These are phyloP conservation scores for Drosophila fulvimacula DNA, from an alignment of 2,888 invertebrate species.

Conservation along the genomic window DNA sequence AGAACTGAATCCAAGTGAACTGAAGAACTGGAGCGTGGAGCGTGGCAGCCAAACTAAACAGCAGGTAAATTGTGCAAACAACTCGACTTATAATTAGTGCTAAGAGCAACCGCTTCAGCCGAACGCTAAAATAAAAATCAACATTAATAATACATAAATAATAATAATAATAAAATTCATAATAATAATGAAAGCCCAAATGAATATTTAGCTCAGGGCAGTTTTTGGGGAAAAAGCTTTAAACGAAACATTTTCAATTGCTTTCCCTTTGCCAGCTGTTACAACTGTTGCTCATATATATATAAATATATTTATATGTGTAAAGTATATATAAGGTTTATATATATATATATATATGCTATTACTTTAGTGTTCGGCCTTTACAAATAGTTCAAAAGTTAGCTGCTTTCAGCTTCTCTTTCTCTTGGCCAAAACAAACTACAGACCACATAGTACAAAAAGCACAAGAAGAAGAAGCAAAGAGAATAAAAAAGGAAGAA, in stretches of 20 bases:
- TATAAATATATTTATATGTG: not conserved
- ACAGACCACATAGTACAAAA: slow-evolving; percentile 24
- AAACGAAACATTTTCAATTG: not conserved
- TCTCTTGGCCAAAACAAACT: slow-evolving; percentile 46
- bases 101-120: slow-evolving; percentile 35
- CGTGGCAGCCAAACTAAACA: slow-evolving; percentile 64
- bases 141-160: slow-evolving; percentile 9
- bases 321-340: slow-evolving; percentile 3
- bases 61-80: slow-evolving; percentile 73
- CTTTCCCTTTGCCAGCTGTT: slow-evolving; percentile 24
- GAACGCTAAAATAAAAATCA: slow-evolving; percentile 18
- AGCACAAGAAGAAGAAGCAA: slow-evolving; percentile 9
- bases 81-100: slow-evolving; percentile 57
- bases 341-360: not conserved
- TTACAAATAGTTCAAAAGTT: slow-evolving; percentile 55
- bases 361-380: slow-evolving; percentile 26
- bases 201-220: not conserved
- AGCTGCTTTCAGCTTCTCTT: slow-evolving; percentile 24
- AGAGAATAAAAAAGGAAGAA: not conserved
- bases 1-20: slow-evolving; percentile 9
- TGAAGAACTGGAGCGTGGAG: slow-evolving; percentile 67
- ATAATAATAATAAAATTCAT: not conserved
- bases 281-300: slow-evolving; percentile 60
- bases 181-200: not conserved
- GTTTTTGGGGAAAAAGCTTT: not conserved